These are phyloP conservation scores for Galbula dea DNA, from an alignment of 2,113 vertebrate species.

Conservation along the genomic window DNA sequence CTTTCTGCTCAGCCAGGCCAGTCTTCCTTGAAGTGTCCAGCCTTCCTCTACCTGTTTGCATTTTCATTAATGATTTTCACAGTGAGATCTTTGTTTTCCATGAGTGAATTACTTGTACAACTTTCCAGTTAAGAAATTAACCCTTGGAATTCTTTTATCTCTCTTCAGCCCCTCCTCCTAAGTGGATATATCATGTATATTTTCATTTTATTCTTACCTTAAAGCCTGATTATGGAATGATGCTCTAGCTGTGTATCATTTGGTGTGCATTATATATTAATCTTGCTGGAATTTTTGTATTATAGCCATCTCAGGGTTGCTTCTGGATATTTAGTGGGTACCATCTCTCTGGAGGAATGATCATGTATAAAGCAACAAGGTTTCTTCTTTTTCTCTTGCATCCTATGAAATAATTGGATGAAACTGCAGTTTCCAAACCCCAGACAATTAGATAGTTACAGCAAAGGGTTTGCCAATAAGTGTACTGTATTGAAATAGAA, in stretches of 20 bases:
- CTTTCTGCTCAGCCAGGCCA: no score
- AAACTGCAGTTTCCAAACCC: not conserved
- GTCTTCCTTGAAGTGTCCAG: no score
- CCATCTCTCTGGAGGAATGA: not conserved
- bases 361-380: not conserved
- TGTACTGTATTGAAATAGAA: not conserved
- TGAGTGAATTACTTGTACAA: not conserved
- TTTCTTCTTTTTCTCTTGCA: not conserved
- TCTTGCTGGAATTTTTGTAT: not conserved
- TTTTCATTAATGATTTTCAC: not conserved
- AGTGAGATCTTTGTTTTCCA: not conserved
- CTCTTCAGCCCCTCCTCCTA: not conserved
- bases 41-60: no score
- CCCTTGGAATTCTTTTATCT: not conserved
- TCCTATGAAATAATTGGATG: not conserved
- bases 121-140: not conserved
- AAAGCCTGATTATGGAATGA: not conserved
- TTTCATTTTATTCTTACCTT: not conserved
- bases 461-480: not conserved
- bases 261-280: not conserved
- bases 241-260: not conserved
- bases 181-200: accelerated
- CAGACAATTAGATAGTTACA: not conserved
- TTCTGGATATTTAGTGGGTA: not conserved
- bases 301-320: not conserved